Evolutionary conservation across 2,888 invertebrate species (phyloP).

Genomic region (Panopea generosa): DNA sequence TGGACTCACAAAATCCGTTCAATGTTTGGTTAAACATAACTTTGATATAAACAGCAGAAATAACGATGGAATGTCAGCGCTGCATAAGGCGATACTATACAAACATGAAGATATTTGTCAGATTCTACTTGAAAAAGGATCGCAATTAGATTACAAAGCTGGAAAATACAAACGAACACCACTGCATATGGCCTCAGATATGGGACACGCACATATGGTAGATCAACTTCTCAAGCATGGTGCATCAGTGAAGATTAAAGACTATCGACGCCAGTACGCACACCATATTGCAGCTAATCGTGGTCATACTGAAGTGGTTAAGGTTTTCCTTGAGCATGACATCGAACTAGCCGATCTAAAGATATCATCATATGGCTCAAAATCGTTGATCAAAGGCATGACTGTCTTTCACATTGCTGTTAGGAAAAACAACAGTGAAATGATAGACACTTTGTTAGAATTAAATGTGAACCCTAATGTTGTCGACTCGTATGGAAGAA

Average conservation of each 20-base stretch:
- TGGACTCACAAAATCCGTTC: constrained; percentile 15
- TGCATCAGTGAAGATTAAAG: constrained; percentile 25
- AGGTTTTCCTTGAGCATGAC: constrained; percentile 13
- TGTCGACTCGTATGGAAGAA: constrained; percentile 40
- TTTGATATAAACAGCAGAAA: constrained; percentile 11
- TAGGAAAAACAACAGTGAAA: constrained; percentile 26
- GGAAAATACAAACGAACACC: constrained; percentile 45
- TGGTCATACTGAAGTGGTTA: constrained; percentile 23
- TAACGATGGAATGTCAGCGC: constrained; percentile 7
- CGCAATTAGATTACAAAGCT: constrained; percentile 27
- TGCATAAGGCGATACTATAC: constrained; percentile 24
- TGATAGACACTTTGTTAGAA: constrained; percentile 25
- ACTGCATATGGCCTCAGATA: constrained; percentile 44
- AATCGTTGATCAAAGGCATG: constrained; percentile 34
- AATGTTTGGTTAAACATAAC: neutral
- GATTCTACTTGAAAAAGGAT: constrained; percentile 22
- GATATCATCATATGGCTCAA: constrained; percentile 35
- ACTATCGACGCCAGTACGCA: constrained; percentile 45
- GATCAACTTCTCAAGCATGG: constrained; percentile 21
- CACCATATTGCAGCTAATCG: constrained; percentile 40
- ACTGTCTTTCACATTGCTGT: constrained; percentile 44
- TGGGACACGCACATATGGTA: constrained; percentile 9
- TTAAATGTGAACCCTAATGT: constrained; percentile 31
- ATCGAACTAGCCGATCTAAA: constrained; percentile 12
- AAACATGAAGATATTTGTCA: constrained; percentile 14